Evolutionary conservation across 2,888 invertebrate genomes (phyloP).

Genomic region (Tinea trinotella): DNA sequence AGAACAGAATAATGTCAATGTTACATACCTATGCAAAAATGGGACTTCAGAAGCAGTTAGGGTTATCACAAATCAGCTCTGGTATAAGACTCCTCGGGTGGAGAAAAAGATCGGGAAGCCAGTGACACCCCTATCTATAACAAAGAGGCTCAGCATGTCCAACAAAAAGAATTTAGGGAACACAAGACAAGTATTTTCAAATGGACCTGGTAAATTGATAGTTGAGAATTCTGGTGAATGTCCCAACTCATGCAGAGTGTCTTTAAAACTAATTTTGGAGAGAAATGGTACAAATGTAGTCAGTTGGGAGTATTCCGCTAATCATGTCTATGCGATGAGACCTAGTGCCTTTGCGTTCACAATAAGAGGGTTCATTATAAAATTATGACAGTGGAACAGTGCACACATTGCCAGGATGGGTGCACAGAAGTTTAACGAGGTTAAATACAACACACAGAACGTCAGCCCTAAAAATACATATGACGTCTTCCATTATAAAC

Average conservation of each 20-base stretch:
- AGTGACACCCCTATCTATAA: slow-evolving; percentile 39
- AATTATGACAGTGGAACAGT: slow-evolving; percentile 86
- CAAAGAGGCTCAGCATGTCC: slow-evolving; percentile 66
- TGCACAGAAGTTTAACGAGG: slow-evolving; percentile 59
- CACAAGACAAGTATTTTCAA: slow-evolving; percentile 70
- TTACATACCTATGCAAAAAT: slow-evolving; percentile 74
- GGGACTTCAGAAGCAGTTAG: slow-evolving; percentile 70
- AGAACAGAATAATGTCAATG: slow-evolving; percentile 58
- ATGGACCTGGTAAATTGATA: slow-evolving; percentile 76
- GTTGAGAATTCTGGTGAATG: slow-evolving; percentile 81
- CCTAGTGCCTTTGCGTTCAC: slow-evolving; percentile 78
- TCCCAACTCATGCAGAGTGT: slow-evolving; percentile 77
- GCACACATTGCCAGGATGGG: slow-evolving; percentile 63
- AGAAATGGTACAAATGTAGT: slow-evolving; percentile 66
- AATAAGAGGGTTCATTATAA: slow-evolving; percentile 82
- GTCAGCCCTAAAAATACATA: slow-evolving; percentile 58
- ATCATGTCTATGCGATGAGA: slow-evolving; percentile 79
- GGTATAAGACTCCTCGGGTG: slow-evolving; percentile 27
- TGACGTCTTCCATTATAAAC: slow-evolving; percentile 52
- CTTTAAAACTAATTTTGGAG: slow-evolving; percentile 70
- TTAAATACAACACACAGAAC: slow-evolving; percentile 57
- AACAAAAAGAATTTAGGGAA: slow-evolving; percentile 70
- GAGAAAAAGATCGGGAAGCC: slow-evolving; percentile 40
- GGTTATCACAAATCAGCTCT: slow-evolving; percentile 42
- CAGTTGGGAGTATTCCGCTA: slow-evolving; percentile 75